Base-by-base conservation (phyloP, 2,113 vertebrate species). In the Silurus glanis region DNA sequence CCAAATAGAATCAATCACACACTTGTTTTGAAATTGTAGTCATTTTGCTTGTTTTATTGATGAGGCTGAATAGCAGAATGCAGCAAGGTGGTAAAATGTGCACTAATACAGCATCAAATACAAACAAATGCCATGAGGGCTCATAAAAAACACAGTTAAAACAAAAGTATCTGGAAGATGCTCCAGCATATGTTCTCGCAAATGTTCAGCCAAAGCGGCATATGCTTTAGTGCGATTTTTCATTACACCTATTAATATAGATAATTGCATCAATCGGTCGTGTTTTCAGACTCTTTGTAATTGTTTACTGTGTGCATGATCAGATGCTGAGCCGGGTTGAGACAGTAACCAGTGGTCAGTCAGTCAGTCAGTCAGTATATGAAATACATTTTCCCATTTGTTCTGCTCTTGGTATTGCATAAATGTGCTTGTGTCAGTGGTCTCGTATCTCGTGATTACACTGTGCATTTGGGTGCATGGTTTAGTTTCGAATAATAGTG, bases 191-290 rank as follows among this genome's bases (percentile, higher is more conserved):
- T 86, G 84, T 61, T 55, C 64, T 59, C 64, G 9, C 78, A 85
- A 80, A 85, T 80, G 53, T 47, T 58, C 53, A 71, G 23, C 14
- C 25, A 67, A 58, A 21, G 66, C 51, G 67, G 81, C 83, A 74
- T 37, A 10, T 61, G 85, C 82, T 90, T 75, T 6, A 58, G 71
- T 76, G 81, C 49, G 56, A 47, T 47, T 59, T 80, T 80, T 80
- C 9, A 80, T 80, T 37, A 45, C 55, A 28, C 5, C 9, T 59
- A 59, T 59, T 59, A 78, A 55, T n/a, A 55, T 78, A 55, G n/a
- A 25, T 25, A 55, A 55, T 78, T 55, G 49, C 74, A 55, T 10
- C 74, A 78, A 55, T 78, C 51, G 13, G 12, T 25, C 23, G n/a
- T 0, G 0, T 78, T 78, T 78, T 55, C 13, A 53, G n/a, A 16